Percentiles rank a stretch among this genome's conserved stretches.
Conservation (phyloP, 2,797 vertebrate species). For the Sciurus vulgaris region DNA sequence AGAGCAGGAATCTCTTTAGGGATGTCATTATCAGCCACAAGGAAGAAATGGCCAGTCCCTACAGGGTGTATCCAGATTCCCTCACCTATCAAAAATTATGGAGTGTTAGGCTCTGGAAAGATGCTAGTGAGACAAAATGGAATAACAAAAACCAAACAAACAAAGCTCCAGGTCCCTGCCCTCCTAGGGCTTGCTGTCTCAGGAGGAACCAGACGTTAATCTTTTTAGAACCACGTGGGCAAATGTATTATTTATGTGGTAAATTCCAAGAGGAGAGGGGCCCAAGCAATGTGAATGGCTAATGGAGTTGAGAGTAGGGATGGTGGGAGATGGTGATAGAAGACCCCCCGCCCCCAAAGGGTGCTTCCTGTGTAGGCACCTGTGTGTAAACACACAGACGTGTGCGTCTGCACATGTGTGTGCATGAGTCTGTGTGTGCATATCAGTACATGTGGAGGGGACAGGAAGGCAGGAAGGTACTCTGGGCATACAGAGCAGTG, state of each 20-base stretch:
- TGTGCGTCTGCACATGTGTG: not conserved
- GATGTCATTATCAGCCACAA: not conserved
- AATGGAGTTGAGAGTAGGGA: not conserved
- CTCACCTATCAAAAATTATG: not conserved
- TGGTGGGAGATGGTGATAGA: not conserved
- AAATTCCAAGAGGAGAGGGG: not conserved
- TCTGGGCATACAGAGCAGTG: not conserved
- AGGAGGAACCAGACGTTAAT: rapidly evolving
- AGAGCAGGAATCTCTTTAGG: not conserved
- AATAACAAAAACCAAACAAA: too few species aligned
- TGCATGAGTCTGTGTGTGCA: too few species aligned
- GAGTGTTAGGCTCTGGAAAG: not conserved
- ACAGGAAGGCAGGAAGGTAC: not conserved
- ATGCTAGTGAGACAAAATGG: not conserved
- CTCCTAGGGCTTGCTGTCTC: not conserved
- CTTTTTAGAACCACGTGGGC: not conserved
- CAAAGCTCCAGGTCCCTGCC: not conserved
- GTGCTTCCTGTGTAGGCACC: not conserved
- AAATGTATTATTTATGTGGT: not conserved
- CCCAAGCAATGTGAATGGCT: not conserved
- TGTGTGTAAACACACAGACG: not conserved
- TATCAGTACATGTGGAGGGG: too few species aligned
- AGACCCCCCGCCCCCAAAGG: not conserved
- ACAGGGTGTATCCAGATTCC: not conserved
- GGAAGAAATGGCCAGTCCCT: not conserved